These are phyloP conservation scores for Petroica traversi DNA, from an alignment of 2,113 vertebrate genomes.

Conservation along the genomic window DNA sequence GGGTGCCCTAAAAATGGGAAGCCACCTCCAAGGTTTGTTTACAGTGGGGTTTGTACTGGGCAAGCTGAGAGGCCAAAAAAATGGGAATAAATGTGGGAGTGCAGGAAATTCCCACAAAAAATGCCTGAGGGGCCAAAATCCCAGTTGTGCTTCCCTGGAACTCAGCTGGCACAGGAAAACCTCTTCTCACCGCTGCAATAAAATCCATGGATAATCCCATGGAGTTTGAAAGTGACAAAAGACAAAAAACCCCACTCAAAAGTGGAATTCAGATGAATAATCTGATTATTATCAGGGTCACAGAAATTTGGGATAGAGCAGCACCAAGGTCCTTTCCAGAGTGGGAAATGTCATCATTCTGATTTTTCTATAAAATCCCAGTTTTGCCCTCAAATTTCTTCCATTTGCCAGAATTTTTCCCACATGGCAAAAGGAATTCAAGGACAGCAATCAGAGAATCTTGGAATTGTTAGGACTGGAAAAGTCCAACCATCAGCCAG, in stretches of 20 bases:
- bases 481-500: background rate
- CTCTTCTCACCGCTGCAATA: background rate
- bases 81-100: background rate
- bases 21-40: background rate
- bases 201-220: background rate
- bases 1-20: background rate
- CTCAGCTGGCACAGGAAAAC: background rate
- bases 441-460: background rate
- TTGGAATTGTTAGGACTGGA: background rate
- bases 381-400: background rate
- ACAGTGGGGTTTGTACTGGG: background rate
- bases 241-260: background rate
- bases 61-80: background rate
- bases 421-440: background rate
- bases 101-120: background rate
- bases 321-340: background rate
- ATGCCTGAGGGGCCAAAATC: too few species aligned
- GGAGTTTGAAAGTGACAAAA: background rate
- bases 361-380: background rate
- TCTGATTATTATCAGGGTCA: background rate
- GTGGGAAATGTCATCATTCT: accelerated
- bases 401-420: background rate
- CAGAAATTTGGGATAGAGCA: background rate
- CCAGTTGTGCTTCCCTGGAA: background rate
- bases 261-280: too few species aligned